Percentiles rank a stretch among this genome's conserved stretches.
Evolutionary conservation across 2,888 invertebrate species (phyloP).

Genomic region (Parnassius glacialis): DNA sequence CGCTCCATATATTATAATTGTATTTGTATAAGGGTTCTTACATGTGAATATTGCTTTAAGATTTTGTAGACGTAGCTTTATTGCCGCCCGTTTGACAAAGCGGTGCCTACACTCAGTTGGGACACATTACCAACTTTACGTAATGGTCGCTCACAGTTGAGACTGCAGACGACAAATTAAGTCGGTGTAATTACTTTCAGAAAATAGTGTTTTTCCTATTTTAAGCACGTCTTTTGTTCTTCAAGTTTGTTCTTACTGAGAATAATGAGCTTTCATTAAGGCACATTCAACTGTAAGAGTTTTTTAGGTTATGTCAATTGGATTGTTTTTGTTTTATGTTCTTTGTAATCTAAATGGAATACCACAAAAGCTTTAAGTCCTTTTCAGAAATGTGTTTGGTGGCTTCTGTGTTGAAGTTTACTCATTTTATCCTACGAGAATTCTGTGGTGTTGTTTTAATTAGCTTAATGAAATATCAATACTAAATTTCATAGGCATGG

Average conservation of each 20-base stretch:
- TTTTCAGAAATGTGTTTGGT: too few relatives aligned
- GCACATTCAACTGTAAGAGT: not conserved
- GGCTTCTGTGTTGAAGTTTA: too few relatives aligned
- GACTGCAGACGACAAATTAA: constrained; percentile 9
- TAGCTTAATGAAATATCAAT: too few relatives aligned
- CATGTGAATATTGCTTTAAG: not conserved
- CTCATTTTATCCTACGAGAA: too few relatives aligned
- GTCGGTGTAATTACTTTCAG: constrained; percentile 18
- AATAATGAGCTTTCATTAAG: constrained; percentile 11
- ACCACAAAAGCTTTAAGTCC: too few relatives aligned
- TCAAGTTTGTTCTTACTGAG: constrained; percentile 6
- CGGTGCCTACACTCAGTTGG: not conserved
- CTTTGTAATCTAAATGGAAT: too few relatives aligned
- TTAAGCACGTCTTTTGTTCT: constrained; percentile 12
- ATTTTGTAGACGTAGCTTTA: not conserved
- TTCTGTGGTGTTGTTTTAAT: too few relatives aligned
- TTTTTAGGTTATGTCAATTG: too few relatives aligned
- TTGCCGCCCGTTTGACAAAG: constrained; percentile 2
- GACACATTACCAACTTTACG: constrained; percentile 15
- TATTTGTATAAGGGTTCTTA: too few relatives aligned
- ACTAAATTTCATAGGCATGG: too few relatives aligned
- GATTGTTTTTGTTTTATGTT: too few relatives aligned
- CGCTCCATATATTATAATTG: too few relatives aligned
- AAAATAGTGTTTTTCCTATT: constrained; percentile 10
- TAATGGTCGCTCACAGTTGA: constrained; percentile 6